phyloP scores from a whole-genome alignment of 1,140 invertebrate genomes.

The Uloborus diversus region DNA sequence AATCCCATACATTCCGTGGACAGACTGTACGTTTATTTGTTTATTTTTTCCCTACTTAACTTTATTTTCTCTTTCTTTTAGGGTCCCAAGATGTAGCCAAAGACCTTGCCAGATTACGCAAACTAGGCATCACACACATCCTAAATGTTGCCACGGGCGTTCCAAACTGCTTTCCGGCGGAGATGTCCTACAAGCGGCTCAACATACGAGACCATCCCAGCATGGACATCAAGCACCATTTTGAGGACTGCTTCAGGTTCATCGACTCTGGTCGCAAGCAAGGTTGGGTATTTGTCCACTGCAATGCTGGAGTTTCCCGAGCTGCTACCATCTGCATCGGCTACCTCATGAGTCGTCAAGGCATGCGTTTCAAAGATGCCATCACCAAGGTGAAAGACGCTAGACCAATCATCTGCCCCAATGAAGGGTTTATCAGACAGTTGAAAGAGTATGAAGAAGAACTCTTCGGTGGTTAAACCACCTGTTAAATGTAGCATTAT shows the following conservation, averaged over 20 bases:
- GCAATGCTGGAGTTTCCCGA: constrained; percentile 91
- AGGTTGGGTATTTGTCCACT: constrained; percentile 83
- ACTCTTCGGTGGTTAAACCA: constrained; percentile 12
- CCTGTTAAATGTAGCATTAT: neutral
- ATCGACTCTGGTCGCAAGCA: constrained; percentile 61
- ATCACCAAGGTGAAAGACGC: constrained; percentile 73
- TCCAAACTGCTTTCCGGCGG: constrained; percentile 61
- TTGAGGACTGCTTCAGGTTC: constrained; percentile 61
- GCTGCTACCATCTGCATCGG: constrained; percentile 83
- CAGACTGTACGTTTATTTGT: neutral
- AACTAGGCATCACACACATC: constrained; percentile 75
- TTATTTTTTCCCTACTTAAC: neutral
- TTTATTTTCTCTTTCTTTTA: constrained; percentile 67
- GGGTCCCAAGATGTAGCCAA: constrained; percentile 85
- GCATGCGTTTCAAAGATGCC: constrained; percentile 74
- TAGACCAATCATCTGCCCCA: constrained; percentile 77
- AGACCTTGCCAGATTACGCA: constrained; percentile 69
- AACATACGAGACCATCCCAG: constrained; percentile 62
- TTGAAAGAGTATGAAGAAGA: constrained; percentile 65
- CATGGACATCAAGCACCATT: constrained; percentile 58
- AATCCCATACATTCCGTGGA: too few species aligned
- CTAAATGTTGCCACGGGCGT: constrained; percentile 67
- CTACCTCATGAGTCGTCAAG: constrained; percentile 78
- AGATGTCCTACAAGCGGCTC: constrained; percentile 65
- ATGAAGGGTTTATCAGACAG: constrained; percentile 80